These are phyloP conservation scores for Ridgeia piscesae DNA, from an alignment of 1,140 invertebrate genomes.

Conservation along the genomic window DNA sequence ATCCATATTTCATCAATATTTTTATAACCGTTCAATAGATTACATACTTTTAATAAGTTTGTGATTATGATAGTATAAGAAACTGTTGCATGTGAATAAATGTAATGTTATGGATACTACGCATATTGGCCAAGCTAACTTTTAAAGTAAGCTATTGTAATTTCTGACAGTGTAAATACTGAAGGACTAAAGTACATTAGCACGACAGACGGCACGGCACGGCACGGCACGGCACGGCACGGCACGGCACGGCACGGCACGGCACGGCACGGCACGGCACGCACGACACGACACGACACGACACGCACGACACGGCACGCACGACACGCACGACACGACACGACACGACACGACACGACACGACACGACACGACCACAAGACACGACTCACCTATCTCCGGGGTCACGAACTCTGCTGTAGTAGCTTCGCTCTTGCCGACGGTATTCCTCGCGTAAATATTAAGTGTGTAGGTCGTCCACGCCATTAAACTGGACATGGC, in stretches of 20 bases:
- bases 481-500: background rate
- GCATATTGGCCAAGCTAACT: background rate
- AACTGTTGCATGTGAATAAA: too few relatives aligned
- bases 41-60: background rate
- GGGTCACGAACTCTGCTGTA: background rate
- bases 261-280: too few relatives aligned
- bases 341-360: too few relatives aligned
- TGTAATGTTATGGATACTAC: background rate
- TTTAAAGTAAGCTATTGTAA: background rate
- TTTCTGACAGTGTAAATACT: background rate
- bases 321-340: too few relatives aligned
- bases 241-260: too few relatives aligned
- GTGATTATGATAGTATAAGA: too few relatives aligned
- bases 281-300: too few relatives aligned
- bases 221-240: too few relatives aligned
- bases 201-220: too few relatives aligned
- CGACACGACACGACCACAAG: too few relatives aligned
- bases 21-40: background rate
- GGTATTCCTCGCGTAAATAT: background rate
- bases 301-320: too few relatives aligned
- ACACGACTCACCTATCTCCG: background rate
- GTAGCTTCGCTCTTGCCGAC: background rate
- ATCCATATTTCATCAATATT: too few relatives aligned
- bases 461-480: conserved; percentile 7
- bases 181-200: background rate